Percentiles rank a stretch among this genome's conserved stretches.
phyloP scores from a whole-genome alignment of 2,113 vertebrate species.

The Pangasianodon hypophthalmus region DNA sequence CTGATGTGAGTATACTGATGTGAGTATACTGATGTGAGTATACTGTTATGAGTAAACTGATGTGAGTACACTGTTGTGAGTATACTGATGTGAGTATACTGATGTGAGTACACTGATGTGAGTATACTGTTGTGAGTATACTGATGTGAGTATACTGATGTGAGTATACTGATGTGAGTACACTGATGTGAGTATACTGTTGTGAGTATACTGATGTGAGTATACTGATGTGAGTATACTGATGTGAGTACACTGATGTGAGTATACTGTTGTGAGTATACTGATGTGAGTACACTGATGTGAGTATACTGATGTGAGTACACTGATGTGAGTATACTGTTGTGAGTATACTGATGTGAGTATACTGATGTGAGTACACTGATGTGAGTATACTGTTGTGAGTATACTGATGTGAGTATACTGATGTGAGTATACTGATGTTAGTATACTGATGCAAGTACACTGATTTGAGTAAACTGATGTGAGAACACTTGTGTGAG shows the following conservation, averaged over 20 bases:
- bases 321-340: background rate
- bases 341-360: background rate
- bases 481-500: background rate
- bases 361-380: background rate
- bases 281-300: background rate
- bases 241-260: background rate
- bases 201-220: background rate
- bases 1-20: too few relatives aligned
- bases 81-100: background rate
- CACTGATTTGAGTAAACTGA: background rate
- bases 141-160: background rate
- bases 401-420: background rate
- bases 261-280: background rate
- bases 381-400: background rate
- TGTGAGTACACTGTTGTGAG: too few relatives aligned
- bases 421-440: background rate
- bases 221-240: background rate
- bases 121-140: background rate
- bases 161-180: background rate
- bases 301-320: background rate
- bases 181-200: background rate
- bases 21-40: too few relatives aligned
- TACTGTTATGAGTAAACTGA: too few relatives aligned
- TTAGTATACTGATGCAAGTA: background rate
- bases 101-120: background rate